Evolutionary conservation across 2,888 invertebrate species (phyloP), one percentile per base, ranked within the genome.

Genomic region (Hypena proboscidalis): DNA sequence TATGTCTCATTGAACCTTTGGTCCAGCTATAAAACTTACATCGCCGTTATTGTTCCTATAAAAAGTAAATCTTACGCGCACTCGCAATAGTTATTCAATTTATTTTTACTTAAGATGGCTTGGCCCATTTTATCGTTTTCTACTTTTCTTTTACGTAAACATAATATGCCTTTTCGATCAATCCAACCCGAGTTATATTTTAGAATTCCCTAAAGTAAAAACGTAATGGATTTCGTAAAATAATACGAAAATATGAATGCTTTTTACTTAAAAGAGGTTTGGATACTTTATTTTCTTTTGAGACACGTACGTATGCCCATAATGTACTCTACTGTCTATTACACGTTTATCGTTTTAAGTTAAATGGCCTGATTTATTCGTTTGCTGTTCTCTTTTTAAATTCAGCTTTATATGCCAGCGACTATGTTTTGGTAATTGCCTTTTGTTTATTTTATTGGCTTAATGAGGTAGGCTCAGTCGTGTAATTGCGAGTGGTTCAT

Each of bases 201-300:
- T 57, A 65, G 63, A 57, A 59, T 39, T 64, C 64, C 64, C 64
- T 13, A 19, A 58, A 66, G 64, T 57, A 62, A 45, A 38, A 27
- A 32, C 23, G 53, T 64, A 64, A 64, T 66, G 64, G 62, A 66
- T 66, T 66, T 57, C 48, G 51, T 66, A 52, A 59, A 66, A 61
- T 66, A 51, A 66, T 62, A 65, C 47, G 56, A 13, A 44, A 46
- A 51, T 43, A 54, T 46, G 37, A 42, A 50, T 39, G 47, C 44
- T 52, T 50, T 50, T 50, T 64, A 41, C 33, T 40, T 40, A 36
- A 31, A 59, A 59, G 53, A 52, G 43, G 47, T 53, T 58, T 15
- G 40, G 25, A 11, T 42, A 42, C 15, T 33, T 55, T 8, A 57
- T 29, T 49, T 43, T 45, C 2, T 15, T 45, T 41, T 47, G 35